Base-by-base conservation (phyloP, 2,113 vertebrate genomes). In the Odontophorus gujanensis region DNA sequence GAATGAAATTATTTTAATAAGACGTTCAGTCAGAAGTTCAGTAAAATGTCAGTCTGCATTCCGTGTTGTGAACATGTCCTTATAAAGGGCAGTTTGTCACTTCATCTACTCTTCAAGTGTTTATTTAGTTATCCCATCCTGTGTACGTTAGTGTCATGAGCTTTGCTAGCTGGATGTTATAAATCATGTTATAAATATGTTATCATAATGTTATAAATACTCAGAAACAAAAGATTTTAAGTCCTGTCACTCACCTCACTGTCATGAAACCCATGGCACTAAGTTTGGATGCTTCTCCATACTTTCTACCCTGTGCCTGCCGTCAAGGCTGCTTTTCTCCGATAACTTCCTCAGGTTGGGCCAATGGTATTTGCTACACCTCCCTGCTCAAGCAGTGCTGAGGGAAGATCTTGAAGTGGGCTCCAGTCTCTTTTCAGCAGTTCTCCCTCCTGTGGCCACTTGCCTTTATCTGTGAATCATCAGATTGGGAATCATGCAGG, bases 1-100 rank as follows among this genome's bases (percentile, higher is more conserved):
- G 28, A 89, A 77, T 47, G 36, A 50, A 62, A 81, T 61, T 85
- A 45, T 43, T 92, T 82, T 74, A 34, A 74, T 91, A 74, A 91
- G 45, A 26, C 71, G 59, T 66, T 67, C 65, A 47, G 50, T 14
- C 38, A 38, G 38, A 38, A 38, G 38, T 38, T 38, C 38, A 38
- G 38, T 38, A 42, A 92, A 85, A 74, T 42, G 22, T 48, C 67
- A 19, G 4, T n/a, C 21, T 94, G 7, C 3, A 1, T 77, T 91
- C 93, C 21, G 58, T 86, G 16, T 85, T 82, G 32, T 73, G 67
- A 85, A 50, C 14, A 4, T 80, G 9, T 38, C 79, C 22, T 67
- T 47, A 38, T 47, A n/a, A 55, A 55, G 32, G 38, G 34, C 88
- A 34, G n/a, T 58, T 90, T 65, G 20, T 63, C 12, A 5, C 28